phyloP scores from a whole-genome alignment of 2,113 vertebrate species.

The Megalops atlanticus region DNA sequence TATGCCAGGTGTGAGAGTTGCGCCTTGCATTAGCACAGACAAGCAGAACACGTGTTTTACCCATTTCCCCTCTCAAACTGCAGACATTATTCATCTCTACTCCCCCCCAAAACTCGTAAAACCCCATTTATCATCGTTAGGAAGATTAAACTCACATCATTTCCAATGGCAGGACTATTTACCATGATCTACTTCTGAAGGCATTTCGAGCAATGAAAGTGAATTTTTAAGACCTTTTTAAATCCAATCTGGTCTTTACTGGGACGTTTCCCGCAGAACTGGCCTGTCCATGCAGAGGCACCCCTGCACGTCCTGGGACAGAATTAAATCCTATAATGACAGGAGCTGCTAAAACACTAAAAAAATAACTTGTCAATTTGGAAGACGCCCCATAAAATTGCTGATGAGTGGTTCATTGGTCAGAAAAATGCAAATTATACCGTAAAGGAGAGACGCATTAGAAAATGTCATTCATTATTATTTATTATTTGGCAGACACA shows the following conservation, averaged over 20 bases:
- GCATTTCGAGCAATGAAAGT: not conserved
- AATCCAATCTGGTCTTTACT: not conserved
- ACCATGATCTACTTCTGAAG: constrained; percentile 19
- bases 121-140: constrained; percentile 13
- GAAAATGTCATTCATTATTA: no score
- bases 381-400: no score
- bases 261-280: constrained; percentile 14
- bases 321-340: no score
- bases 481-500: no score
- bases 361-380: no score
- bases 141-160: constrained; percentile 18
- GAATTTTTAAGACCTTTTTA: not conserved
- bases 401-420: no score
- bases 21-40: not conserved
- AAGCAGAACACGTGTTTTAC: not conserved
- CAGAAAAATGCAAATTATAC: no score
- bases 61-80: not conserved
- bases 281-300: not conserved
- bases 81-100: constrained; percentile 16
- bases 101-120: not conserved
- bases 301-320: no score
- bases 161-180: not conserved
- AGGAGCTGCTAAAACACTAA: no score
- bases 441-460: no score
- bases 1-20: not conserved